Percentiles rank a stretch among this genome's conserved stretches.
phyloP scores from a whole-genome alignment of 2,797 vertebrate genomes.

The Bradypodion ventrale region DNA sequence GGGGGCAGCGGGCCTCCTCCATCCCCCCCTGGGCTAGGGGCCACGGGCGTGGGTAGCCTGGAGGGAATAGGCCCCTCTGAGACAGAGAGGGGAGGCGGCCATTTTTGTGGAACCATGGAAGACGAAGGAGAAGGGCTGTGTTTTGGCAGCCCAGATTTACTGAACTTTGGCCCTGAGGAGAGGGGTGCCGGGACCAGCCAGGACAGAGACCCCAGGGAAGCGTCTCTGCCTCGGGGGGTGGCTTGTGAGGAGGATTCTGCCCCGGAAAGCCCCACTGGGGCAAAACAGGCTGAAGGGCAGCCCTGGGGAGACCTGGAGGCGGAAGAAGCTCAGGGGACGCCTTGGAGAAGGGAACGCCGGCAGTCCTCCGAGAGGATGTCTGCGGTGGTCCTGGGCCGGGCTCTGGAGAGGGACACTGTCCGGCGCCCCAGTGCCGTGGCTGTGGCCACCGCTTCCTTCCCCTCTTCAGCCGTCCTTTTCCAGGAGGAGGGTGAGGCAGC shows the following conservation, averaged over 20 bases:
- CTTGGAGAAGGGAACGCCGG: background rate
- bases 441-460: background rate
- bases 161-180: constrained; percentile 40
- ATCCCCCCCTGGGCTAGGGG: constrained; percentile 46
- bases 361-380: background rate
- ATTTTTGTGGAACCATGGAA: background rate
- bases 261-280: fast-evolving
- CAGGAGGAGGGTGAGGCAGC: fast-evolving
- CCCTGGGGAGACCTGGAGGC: background rate
- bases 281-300: background rate
- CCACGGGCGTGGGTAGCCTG: background rate
- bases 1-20: constrained; percentile 49
- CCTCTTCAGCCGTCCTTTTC: too few species aligned
- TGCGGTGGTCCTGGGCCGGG: fast-evolving
- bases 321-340: fast-evolving
- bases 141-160: background rate
- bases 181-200: constrained; percentile 35
- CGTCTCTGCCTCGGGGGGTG: background rate
- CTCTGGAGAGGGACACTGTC: fast-evolving
- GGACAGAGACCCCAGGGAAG: constrained; percentile 34
- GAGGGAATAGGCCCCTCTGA: background rate
- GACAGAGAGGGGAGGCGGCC: background rate
- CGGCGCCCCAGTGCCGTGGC: fast-evolving
- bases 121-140: fast-evolving
- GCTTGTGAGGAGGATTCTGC: background rate